phyloP scores from a whole-genome alignment of 1,140 invertebrate species.

The Batillaria attramentaria region DNA sequence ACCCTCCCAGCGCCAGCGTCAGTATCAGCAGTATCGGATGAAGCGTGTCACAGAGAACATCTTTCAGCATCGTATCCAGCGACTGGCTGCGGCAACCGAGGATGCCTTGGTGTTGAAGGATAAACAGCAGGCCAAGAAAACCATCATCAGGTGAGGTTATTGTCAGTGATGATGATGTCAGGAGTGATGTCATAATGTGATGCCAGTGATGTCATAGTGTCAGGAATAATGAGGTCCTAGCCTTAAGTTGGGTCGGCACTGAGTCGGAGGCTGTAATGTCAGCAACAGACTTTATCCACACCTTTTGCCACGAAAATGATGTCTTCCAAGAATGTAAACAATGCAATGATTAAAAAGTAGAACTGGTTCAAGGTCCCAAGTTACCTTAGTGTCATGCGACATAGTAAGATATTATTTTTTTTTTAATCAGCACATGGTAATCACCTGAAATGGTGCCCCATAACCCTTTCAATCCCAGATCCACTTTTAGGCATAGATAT shows the following conservation, averaged over 20 bases:
- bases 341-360: too few species aligned
- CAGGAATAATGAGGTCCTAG: neutral
- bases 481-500: too few species aligned
- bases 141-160: constrained; percentile 75
- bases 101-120: constrained; percentile 80
- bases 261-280: too few species aligned
- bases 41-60: constrained; percentile 83
- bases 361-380: too few species aligned
- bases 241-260: neutral
- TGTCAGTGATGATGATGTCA: neutral
- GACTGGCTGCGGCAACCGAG: constrained; percentile 74
- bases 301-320: too few species aligned
- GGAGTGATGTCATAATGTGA: neutral
- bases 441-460: too few species aligned
- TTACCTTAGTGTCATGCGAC: too few species aligned
- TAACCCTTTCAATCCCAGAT: too few species aligned
- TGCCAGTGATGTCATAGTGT: neutral
- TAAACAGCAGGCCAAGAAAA: constrained; percentile 76
- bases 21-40: constrained; percentile 81
- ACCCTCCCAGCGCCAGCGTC: constrained; percentile 82
- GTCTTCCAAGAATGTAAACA: too few species aligned
- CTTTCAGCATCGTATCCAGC: constrained; percentile 81
- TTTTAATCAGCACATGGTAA: too few species aligned
- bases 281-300: too few species aligned
- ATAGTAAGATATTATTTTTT: too few species aligned